phyloP scores from a whole-genome alignment of 1,140 invertebrate genomes.

The Heliconius nattereri region DNA sequence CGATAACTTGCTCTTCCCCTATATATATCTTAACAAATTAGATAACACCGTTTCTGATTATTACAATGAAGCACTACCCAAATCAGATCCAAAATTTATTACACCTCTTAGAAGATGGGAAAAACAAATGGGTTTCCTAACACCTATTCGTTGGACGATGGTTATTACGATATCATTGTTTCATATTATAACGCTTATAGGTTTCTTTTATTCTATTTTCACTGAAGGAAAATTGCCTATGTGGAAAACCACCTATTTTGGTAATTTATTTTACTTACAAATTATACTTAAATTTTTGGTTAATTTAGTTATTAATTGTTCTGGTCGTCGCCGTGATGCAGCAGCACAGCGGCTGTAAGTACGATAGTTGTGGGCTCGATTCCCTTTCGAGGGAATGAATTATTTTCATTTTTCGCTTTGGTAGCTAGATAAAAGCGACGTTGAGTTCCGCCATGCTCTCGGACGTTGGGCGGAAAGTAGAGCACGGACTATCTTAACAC shows the following conservation, averaged over 20 bases:
- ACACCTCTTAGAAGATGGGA: conserved; percentile 56
- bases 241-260: conserved; percentile 54
- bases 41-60: background rate
- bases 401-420: too few relatives aligned
- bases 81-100: conserved; percentile 53
- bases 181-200: conserved; percentile 44
- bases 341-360: too few relatives aligned
- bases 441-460: too few relatives aligned
- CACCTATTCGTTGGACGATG: conserved; percentile 61
- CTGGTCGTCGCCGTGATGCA: too few relatives aligned
- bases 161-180: conserved; percentile 48
- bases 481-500: too few relatives aligned
- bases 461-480: too few relatives aligned
- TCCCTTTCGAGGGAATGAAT: too few relatives aligned
- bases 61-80: conserved; percentile 51
- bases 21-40: background rate
- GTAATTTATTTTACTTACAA: conserved; percentile 39
- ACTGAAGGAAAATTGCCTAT: conserved; percentile 28
- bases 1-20: background rate
- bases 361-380: too few relatives aligned
- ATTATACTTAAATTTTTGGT: background rate
- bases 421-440: too few relatives aligned
- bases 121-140: conserved; percentile 62
- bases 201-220: conserved; percentile 14
- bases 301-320: background rate